Evolutionary conservation across 1,140 invertebrate genomes (phyloP).

Genomic region (Homalodisca vitripennis): DNA sequence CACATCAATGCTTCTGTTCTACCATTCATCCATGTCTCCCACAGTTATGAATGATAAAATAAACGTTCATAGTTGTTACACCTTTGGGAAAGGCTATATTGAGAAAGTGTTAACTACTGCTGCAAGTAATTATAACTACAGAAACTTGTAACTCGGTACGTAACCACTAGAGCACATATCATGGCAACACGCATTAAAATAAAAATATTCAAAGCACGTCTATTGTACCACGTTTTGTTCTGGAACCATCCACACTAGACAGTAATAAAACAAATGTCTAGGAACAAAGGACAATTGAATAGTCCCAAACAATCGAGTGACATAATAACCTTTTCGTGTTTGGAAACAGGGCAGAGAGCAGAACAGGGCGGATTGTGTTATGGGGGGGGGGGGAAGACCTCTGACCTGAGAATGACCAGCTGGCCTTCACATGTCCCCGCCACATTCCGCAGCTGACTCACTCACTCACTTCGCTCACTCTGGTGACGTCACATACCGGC

Average conservation of each 20-base stretch:
- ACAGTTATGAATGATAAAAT: too few species aligned
- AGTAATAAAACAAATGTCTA: not conserved
- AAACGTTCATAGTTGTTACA: too few species aligned
- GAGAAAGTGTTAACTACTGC: not conserved
- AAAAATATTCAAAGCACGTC: not conserved
- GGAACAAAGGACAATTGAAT: not conserved
- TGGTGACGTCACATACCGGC: too few species aligned
- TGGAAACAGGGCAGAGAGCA: conserved; percentile 3
- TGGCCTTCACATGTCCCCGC: not conserved
- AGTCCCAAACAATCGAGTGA: conserved; percentile 5
- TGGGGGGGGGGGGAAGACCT: not conserved
- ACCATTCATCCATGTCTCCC: too few species aligned
- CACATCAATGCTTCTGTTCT: too few species aligned
- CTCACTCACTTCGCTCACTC: conserved; percentile 15
- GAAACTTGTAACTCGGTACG: not conserved
- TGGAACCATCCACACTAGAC: not conserved
- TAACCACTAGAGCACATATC: not conserved
- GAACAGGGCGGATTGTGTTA: not conserved
- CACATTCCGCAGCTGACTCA: not conserved
- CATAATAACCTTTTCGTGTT: conserved; percentile 3
- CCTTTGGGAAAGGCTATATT: not conserved
- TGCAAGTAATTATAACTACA: not conserved
- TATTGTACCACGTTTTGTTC: not conserved
- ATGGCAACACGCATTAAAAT: not conserved
- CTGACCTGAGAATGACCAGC: not conserved